phyloP scores from a whole-genome alignment of 2,888 invertebrate species.

The Dendrolimus pini region DNA sequence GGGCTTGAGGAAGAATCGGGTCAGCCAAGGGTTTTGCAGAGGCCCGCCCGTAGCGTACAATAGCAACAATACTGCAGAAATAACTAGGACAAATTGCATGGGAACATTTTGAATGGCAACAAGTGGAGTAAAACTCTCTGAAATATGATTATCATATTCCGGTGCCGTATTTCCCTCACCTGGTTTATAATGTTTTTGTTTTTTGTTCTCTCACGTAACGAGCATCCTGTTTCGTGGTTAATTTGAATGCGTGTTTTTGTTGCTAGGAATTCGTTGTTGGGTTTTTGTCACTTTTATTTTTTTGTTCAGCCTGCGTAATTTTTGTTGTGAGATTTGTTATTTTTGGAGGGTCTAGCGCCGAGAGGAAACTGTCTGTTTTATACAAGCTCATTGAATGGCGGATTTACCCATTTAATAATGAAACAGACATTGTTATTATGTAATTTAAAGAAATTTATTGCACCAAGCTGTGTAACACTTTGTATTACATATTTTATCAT shows the following conservation, averaged over 20 bases:
- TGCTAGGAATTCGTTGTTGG: conserved; percentile 39
- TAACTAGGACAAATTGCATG: conserved; percentile 18
- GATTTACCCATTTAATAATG: neutral
- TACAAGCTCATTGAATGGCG: neutral
- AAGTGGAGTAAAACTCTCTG: conserved; percentile 40
- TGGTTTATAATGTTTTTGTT: conserved; percentile 47
- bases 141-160: conserved; percentile 55
- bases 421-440: conserved; percentile 9
- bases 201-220: conserved; percentile 52
- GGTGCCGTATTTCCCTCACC: conserved; percentile 42
- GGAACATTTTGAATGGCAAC: conserved; percentile 33
- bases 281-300: conserved; percentile 40
- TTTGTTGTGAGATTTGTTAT: conserved; percentile 22
- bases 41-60: conserved; percentile 11
- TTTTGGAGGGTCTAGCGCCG: conserved; percentile 12
- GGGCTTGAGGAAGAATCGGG: conserved; percentile 12
- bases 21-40: conserved; percentile 14
- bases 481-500: too few species aligned
- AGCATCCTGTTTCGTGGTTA: conserved; percentile 63
- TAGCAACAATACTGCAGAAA: conserved; percentile 19
- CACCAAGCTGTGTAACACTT: too few species aligned
- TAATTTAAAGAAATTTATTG: neutral
- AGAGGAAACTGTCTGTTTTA: conserved; percentile 5
- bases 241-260: conserved; percentile 64
- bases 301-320: conserved; percentile 12